Base-by-base conservation (phyloP, 2,113 vertebrate genomes). In the Acanthisitta chloris region DNA sequence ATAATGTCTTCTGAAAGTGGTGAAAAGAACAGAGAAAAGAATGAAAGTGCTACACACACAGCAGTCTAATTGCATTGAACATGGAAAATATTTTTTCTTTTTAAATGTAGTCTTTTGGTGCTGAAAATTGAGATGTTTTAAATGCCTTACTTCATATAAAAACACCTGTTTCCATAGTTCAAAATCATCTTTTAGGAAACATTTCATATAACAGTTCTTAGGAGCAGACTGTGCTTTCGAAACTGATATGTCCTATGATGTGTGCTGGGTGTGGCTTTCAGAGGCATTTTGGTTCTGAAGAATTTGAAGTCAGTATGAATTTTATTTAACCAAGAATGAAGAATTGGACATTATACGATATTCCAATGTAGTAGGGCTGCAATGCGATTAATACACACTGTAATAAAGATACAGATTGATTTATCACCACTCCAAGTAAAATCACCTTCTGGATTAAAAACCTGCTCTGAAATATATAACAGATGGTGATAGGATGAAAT, bases 361-460 rank as follows among this genome's bases (percentile, higher is more conserved):
- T 78, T 67, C 4, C 64, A 58, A 45, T 18, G 6, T 45, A 17
- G 55, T 59, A 64, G 76, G 6, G 10, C 6, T 25, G 8, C 34
- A 92, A 88, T 34, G 14, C 6, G 72, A 73, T 80, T 80, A 69
- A 69, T 88, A 51, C 31, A 8, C 17, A 11, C 12, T 25, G 14
- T 84, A 95, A 76, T 65, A 88, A 90, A 85, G 38, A 42, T 69
- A 57, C 10, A 69, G 31, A 40, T 17, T 81, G 24, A 55, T 86
- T 69, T 84, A 26, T 82, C 18, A 52, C 36, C 28, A 74, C 10
- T 81, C 25, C 8, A 31, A 49, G 34, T 72, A 66, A 95, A 90
- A 76, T 49, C n/a, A 64, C 52, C 52, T 89, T 90, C 81, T 94
- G 81, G 42, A 93, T 80, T 90, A 70, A 88, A 96, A 96, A 90